phyloP scores from a whole-genome alignment of 2,888 invertebrate species.

The Polia nebulosa region DNA sequence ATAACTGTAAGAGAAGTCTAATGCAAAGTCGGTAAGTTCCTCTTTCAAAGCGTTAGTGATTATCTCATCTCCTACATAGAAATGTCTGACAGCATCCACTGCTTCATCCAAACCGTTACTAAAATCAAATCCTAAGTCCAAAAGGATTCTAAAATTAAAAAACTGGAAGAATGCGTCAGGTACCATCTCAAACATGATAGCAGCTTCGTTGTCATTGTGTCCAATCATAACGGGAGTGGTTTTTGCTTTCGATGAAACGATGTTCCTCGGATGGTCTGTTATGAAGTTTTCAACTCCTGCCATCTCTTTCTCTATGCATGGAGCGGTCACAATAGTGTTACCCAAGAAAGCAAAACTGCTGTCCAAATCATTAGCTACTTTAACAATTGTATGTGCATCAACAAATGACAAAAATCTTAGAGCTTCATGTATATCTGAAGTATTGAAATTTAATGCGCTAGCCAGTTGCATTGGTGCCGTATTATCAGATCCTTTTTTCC shows the following conservation, averaged over 20 bases:
- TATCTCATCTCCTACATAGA: conserved; percentile 49
- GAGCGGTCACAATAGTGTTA: conserved; percentile 5
- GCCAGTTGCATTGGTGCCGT: conserved; percentile 36
- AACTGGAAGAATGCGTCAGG: not conserved
- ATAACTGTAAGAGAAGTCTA: conserved; percentile 39
- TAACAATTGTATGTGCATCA: conserved; percentile 26
- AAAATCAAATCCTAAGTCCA: conserved; percentile 34
- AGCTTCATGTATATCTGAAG: conserved; percentile 41
- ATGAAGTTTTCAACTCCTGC: conserved; percentile 45
- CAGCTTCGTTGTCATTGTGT: conserved; percentile 40
- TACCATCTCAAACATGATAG: not conserved
- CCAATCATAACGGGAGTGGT: conserved; percentile 44
- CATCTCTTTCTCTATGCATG: conserved; percentile 46
- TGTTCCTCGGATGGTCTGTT: conserved; percentile 36
- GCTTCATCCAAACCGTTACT: conserved; percentile 15
- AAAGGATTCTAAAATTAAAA: conserved; percentile 8
- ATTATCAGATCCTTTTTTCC: conserved; percentile 21
- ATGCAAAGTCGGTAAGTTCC: conserved; percentile 18
- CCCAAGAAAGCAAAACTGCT: not conserved
- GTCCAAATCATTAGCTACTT: conserved; percentile 16
- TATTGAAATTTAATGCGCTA: conserved; percentile 28
- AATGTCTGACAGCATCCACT: conserved; percentile 21
- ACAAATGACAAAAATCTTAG: conserved; percentile 28
- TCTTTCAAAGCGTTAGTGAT: conserved; percentile 20
- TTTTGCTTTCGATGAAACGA: conserved; percentile 28